Percentiles rank a stretch among this genome's conserved stretches.
phyloP scores from a whole-genome alignment of 2,113 vertebrate species.

The Gasterosteus nipponicus region DNA sequence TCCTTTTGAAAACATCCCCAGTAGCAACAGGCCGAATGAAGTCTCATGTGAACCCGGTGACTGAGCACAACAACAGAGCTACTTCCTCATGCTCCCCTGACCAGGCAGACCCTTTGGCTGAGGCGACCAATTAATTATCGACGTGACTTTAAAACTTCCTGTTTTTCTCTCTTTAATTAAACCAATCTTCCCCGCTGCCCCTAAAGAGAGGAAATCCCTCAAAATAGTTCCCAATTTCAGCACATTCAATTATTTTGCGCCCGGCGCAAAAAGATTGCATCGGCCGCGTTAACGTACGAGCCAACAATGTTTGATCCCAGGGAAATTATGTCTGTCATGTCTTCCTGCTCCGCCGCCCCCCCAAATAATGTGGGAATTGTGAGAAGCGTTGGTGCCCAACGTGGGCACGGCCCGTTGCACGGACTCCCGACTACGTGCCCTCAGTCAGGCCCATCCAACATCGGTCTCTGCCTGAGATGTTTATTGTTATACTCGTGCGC shows the following conservation, averaged over 20 bases:
- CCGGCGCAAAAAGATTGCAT: conserved; percentile 77
- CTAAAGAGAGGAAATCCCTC: conserved; percentile 82
- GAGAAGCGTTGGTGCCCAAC: conserved; percentile 45
- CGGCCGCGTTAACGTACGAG: conserved; percentile 75
- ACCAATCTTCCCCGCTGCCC: conserved; percentile 77
- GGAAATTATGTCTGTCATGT: conserved; percentile 85
- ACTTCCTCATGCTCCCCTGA: conserved; percentile 74
- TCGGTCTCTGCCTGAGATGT: conserved; percentile 72
- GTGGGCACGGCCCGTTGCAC: conserved; percentile 55
- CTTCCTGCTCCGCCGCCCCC: conserved; percentile 79
- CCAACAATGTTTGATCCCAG: conserved; percentile 81
- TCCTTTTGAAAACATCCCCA: conserved; percentile 20
- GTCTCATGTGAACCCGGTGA: conserved; percentile 51
- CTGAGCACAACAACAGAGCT: conserved; percentile 62
- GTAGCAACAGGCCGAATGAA: not conserved
- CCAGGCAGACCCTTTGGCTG: conserved; percentile 78
- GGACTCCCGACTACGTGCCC: conserved; percentile 78
- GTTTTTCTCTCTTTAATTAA: conserved; percentile 85
- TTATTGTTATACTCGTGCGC: conserved; percentile 76
- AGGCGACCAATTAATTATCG: conserved; percentile 84
- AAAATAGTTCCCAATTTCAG: conserved; percentile 83
- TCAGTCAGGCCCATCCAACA: conserved; percentile 75
- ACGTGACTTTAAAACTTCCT: conserved; percentile 85
- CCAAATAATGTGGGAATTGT: conserved; percentile 83
- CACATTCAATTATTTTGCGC: conserved; percentile 80